Base-by-base conservation (phyloP, 2,888 invertebrate genomes). In the Neria commutata region DNA sequence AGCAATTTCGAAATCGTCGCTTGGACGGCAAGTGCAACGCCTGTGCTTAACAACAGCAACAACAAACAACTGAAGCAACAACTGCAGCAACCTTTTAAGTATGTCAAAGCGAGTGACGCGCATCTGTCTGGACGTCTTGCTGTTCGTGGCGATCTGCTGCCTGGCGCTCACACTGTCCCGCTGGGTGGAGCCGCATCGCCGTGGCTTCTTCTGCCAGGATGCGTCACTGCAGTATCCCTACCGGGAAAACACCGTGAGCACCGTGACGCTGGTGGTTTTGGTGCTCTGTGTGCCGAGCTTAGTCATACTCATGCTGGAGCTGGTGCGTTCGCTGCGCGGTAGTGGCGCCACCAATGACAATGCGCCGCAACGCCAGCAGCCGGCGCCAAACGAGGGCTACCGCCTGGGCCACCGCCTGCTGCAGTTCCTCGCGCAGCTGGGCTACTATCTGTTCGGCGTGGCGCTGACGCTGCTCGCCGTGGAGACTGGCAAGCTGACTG, bases 121-220 rank as follows among this genome's bases (percentile, higher is more conserved):
- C 61, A 71, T 69, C 50, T 60, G 70, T 23, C 74, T 78, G 55
- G 78, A 77, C 65, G 59, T 78, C 37, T 48, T 76, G 63, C 67
- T 77, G 50, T 77, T 76, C 60, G 69, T 55, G 17, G 67, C 72
- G 1, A 59, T 78, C n/a, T 67, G 68, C n/a, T 69, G 66, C 53
- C 65, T 68, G 55, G 67, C 65, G 40, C n/a, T 72, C 56, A 59
- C 72, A 46, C 58, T 78, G 37, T 58, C 55, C 45, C 71, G 67
- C 61, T 66, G 72, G 62, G 68, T 74, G 46, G 64, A 65, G 24
- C 76, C 75, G 25, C 69, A 72, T 16, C 70, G 66, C 53, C 72
- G 77, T 2, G 77, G 77, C 19, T 77, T 77, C 68, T 77, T 77
- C 56, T 77, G 77, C 62, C 70, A 68, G 55, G 77, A 77, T 70